These are phyloP conservation scores for Watersipora subatra DNA, from an alignment of 1,140 invertebrate genomes.

Conservation along the genomic window DNA sequence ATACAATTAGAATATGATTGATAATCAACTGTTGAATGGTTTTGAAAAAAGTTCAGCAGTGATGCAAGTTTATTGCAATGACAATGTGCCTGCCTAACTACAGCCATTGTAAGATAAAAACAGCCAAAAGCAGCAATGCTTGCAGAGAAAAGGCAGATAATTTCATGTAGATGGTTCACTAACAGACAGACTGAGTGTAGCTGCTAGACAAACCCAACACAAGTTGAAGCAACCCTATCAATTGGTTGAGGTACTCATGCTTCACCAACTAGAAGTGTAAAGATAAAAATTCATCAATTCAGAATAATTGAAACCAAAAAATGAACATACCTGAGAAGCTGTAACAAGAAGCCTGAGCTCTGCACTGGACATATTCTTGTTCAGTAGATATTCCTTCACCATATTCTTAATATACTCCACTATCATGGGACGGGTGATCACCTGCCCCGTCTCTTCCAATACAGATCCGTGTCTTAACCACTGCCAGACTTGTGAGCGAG, in stretches of 20 bases:
- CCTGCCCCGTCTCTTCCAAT: slow-evolving; percentile 23
- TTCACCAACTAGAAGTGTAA: neutral
- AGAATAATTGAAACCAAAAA: too few species aligned
- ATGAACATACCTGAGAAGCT: slow-evolving; percentile 4
- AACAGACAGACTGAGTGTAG: neutral
- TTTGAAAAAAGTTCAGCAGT: too few species aligned
- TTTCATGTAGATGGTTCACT: neutral
- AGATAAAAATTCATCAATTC: neutral
- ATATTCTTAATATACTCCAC: slow-evolving; percentile 8
- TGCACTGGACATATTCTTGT: neutral
- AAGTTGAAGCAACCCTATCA: neutral
- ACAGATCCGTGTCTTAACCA: slow-evolving; percentile 51
- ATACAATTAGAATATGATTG: too few species aligned
- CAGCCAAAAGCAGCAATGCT: too few species aligned
- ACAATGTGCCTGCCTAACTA: too few species aligned
- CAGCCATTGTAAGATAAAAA: too few species aligned
- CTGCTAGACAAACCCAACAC: neutral
- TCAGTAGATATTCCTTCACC: neutral
- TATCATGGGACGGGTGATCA: slow-evolving; percentile 14
- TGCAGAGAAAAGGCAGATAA: too few species aligned
- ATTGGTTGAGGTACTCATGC: neutral
- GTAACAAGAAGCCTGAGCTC: neutral
- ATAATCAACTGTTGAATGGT: too few species aligned
- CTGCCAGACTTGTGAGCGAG: slow-evolving; percentile 54
- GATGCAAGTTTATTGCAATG: too few species aligned